Base-by-base conservation (phyloP, 1,140 invertebrate species). In the Cotesia vestalis region DNA sequence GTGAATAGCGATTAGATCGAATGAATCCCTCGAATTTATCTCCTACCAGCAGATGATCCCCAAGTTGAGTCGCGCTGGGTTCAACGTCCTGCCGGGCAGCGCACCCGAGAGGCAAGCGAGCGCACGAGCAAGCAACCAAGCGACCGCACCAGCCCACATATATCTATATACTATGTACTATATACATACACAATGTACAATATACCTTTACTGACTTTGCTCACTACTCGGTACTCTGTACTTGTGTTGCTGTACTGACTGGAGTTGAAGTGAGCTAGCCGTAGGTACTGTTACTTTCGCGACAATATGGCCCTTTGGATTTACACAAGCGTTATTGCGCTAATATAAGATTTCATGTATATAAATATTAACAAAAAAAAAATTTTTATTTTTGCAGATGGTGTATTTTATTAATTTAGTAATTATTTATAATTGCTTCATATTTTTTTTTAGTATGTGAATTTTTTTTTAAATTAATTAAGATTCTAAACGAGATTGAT, bases 41-140 rank as follows among this genome's bases (percentile, higher is more conserved):
- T 64, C 78, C 76, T 84, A 81, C 82, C 80, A 76, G 83, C 78
- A 78, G 84, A 85, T 84, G 85, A 86, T 85, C 85, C 83, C 83
- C 84, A 85, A 83, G 85, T 85, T 86, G 85, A 86, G 81, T 84
- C 83, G 84, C 84, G 84, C 84, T 84, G 84, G 74, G 85, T 86
- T 85, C 85, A 86, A 85, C 77, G 85, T 84, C 83, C 85, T 85
- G 81, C 66, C 83, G 85, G 83, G 81, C 85, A 86, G 84, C 85
- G 84, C 85, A 84, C 85, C 83, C 84, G 82, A 85, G 81, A 27
- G 61, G 61, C 59, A 71, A 61, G 59, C 62, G 35, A 71, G 64
- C 46, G 40, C 62, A 36, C 27, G 63, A 36, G 12, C 38, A 61
- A 60, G 20, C 27, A 35, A 62, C 63, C 52, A n/a, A 34, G 51